A percentile compares a stretch with the other conserved stretches of the same genome.
Evolutionary conservation across 2,888 invertebrate genomes (phyloP).

Genomic region (Eurytoma californica): DNA sequence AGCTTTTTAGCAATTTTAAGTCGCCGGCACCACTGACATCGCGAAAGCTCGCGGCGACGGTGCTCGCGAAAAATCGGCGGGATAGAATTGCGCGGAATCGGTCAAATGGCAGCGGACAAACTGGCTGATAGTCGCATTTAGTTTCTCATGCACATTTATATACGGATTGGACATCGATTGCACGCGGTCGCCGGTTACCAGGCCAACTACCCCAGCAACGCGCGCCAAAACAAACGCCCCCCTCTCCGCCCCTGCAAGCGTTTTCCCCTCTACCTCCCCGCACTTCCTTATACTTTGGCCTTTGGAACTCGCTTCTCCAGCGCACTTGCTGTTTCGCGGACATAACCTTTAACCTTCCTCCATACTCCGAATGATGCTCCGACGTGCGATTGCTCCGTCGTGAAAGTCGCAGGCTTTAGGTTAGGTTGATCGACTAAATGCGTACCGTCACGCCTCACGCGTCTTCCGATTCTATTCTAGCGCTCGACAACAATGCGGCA

Average conservation of each 20-base stretch:
- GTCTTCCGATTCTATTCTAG: not conserved
- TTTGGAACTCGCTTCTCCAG: slow-evolving; percentile 7
- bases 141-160: slow-evolving; percentile 52
- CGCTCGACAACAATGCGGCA: not conserved
- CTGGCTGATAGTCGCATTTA: not conserved
- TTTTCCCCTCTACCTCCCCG: not conserved
- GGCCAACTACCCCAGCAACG: slow-evolving; percentile 73
- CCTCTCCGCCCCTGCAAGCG: slow-evolving; percentile 21
- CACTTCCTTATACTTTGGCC: not conserved
- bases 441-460: slow-evolving; percentile 22
- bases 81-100: not conserved
- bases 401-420: slow-evolving; percentile 19
- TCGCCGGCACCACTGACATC: slow-evolving; percentile 38
- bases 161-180: slow-evolving; percentile 68
- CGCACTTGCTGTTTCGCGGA: slow-evolving; percentile 20
- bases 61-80: not conserved
- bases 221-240: slow-evolving; percentile 68
- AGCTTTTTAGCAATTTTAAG: slow-evolving; percentile 30
- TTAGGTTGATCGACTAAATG: slow-evolving; percentile 37
- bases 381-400: too few species aligned
- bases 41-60: not conserved
- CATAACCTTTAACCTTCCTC: slow-evolving; percentile 41
- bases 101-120: not conserved
- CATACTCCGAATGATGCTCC: not conserved
- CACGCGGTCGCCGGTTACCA: slow-evolving; percentile 68